Evolutionary conservation across 2,888 invertebrate species (phyloP).

Genomic region (Xestobium rufovillosum): DNA sequence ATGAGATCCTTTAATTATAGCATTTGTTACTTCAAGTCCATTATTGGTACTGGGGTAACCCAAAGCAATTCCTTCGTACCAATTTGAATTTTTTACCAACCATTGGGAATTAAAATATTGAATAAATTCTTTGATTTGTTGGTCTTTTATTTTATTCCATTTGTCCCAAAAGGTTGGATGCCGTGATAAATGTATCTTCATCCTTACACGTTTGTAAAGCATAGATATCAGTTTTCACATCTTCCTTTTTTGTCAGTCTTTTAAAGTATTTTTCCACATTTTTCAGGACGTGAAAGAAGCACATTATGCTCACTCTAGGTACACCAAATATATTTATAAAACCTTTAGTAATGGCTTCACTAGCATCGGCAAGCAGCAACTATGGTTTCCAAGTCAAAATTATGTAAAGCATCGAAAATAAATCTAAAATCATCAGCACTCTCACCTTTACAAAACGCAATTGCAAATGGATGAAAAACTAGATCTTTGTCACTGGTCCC

Average conservation of each 20-base stretch:
- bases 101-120: too few species aligned
- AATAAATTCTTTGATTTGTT: background rate
- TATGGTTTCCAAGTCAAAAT: background rate
- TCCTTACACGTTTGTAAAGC: background rate
- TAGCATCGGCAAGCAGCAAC: conserved; percentile 1
- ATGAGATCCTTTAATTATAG: background rate
- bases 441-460: too few species aligned
- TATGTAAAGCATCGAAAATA: too few species aligned
- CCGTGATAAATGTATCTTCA: background rate
- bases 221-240: conserved; percentile 1
- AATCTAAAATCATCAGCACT: too few species aligned
- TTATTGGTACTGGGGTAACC: conserved; percentile 3
- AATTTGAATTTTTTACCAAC: conserved; percentile 1
- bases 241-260: background rate
- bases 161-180: background rate
- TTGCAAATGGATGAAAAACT: conserved; percentile 6
- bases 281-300: conserved; percentile 3
- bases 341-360: conserved; percentile 2
- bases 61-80: conserved; percentile 3
- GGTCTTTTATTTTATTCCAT: too few species aligned
- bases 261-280: background rate
- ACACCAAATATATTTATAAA: conserved; percentile 1
- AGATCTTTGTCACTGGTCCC: conserved; percentile 3
- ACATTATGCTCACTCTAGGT: conserved; percentile 4
- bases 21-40: too few species aligned